A percentile compares a stretch with the other conserved stretches of the same genome.
Evolutionary conservation across 2,888 invertebrate genomes (phyloP).

Genomic region (Melieria crassipennis): DNA sequence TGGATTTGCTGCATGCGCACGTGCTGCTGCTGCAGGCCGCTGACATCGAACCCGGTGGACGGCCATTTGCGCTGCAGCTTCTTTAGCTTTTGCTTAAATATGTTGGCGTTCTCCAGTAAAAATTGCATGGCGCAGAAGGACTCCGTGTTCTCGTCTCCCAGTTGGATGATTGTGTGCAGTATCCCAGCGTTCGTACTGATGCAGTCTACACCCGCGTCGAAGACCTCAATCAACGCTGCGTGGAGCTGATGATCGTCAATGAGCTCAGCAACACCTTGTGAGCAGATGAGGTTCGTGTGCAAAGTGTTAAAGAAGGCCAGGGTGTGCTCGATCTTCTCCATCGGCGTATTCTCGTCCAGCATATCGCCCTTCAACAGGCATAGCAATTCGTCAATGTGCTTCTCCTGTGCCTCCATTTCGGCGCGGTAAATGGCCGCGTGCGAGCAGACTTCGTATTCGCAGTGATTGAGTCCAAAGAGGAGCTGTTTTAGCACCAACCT

Average conservation of each 20-base stretch:
- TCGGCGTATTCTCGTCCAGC: conserved; percentile 91
- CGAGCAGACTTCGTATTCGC: conserved; percentile 82
- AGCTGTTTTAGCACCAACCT: conserved; percentile 79
- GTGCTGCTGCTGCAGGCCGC: conserved; percentile 59
- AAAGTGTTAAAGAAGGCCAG: conserved; percentile 84
- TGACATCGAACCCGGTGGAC: conserved; percentile 63
- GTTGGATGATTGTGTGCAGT: conserved; percentile 69
- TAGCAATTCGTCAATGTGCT: conserved; percentile 85
- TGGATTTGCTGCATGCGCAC: conserved; percentile 67
- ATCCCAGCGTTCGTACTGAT: conserved; percentile 75
- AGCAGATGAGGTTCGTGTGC: conserved; percentile 79
- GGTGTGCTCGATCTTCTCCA: conserved; percentile 86
- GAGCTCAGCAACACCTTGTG: conserved; percentile 71
- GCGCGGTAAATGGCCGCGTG: conserved; percentile 86
- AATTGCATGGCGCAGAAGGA: conserved; percentile 80
- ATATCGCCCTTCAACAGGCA: conserved; percentile 90
- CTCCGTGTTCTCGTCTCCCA: conserved; percentile 72
- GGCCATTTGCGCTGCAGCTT: conserved; percentile 78
- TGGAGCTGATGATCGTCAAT: conserved; percentile 76
- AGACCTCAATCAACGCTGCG: conserved; percentile 65
- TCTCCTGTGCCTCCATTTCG: conserved; percentile 91
- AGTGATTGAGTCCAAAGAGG: conserved; percentile 77
- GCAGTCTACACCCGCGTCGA: conserved; percentile 76
- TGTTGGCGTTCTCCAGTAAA: conserved; percentile 76
- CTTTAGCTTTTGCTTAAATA: conserved; percentile 83